Percentiles rank a stretch among this genome's conserved stretches.
phyloP scores from a whole-genome alignment of 2,797 vertebrate genomes.

The Acrossocheilus wenchowensis region DNA sequence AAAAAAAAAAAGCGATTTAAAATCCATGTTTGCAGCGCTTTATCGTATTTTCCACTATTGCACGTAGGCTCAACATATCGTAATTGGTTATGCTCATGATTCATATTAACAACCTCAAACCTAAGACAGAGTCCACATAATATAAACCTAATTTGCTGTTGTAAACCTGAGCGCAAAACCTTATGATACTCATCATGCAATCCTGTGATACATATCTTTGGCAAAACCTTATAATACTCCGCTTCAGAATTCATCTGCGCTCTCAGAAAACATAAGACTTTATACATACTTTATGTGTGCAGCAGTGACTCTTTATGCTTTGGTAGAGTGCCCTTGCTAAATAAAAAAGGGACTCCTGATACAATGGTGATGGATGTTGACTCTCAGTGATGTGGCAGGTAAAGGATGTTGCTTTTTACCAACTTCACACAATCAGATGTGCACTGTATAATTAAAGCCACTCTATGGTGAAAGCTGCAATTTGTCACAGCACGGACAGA shows the following conservation, averaged over 20 bases:
- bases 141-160: background rate
- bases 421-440: constrained; percentile 3
- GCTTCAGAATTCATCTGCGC: background rate
- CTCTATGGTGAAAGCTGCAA: background rate
- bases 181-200: background rate
- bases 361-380: background rate
- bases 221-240: background rate
- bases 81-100: background rate
- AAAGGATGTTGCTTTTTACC: background rate
- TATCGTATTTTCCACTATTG: background rate
- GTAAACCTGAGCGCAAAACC: background rate
- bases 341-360: background rate
- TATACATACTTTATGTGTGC: background rate
- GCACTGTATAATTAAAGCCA: constrained; percentile 1
- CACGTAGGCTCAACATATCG: background rate
- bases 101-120: background rate
- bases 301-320: background rate
- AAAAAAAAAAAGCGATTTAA: too few relatives aligned
- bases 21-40: background rate
- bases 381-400: constrained; percentile 19
- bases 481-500: constrained; percentile 7
- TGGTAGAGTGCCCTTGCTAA: background rate
- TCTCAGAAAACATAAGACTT: background rate
- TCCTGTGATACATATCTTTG: background rate
- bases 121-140: background rate